Conservation (phyloP, 1,140 invertebrate species). For the Listronotus bonariensis region DNA sequence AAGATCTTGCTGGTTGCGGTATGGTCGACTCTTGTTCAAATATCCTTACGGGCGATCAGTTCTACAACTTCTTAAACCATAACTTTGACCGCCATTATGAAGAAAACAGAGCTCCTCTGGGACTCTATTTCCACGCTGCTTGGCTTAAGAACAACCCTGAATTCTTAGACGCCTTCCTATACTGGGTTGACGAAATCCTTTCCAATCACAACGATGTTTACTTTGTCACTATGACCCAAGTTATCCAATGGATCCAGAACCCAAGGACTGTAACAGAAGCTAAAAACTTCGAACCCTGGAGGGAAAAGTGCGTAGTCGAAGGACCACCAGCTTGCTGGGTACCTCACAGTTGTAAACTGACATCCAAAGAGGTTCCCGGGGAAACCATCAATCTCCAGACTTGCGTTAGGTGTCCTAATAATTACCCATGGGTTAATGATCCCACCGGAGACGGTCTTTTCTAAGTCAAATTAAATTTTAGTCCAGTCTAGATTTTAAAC, state of each 20-base stretch:
- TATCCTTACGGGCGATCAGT: slow-evolving; percentile 90
- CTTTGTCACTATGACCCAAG: slow-evolving; percentile 97
- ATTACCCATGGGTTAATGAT: slow-evolving; percentile 94
- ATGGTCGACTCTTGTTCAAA: slow-evolving; percentile 97
- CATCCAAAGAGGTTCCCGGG: slow-evolving; percentile 88
- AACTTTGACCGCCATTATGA: slow-evolving; percentile 96
- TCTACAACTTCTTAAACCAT: slow-evolving; percentile 94
- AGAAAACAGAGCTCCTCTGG: slow-evolving; percentile 90
- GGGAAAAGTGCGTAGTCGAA: slow-evolving; percentile 86
- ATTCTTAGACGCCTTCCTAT: slow-evolving; percentile 89
- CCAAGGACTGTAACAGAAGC: slow-evolving; percentile 81
- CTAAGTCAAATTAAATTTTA: slow-evolving; percentile 34
- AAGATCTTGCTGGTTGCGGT: slow-evolving; percentile 90
- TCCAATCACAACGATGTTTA: slow-evolving; percentile 90
- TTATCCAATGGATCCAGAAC: slow-evolving; percentile 96
- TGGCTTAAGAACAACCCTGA: slow-evolving; percentile 96
- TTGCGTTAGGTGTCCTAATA: slow-evolving; percentile 89
- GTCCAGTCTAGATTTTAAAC: too few relatives aligned
- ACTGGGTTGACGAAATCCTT: slow-evolving; percentile 92
- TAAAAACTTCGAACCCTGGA: slow-evolving; percentile 92
- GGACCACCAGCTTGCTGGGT: slow-evolving; percentile 82
- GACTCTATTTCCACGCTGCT: slow-evolving; percentile 94
- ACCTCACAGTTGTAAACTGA: slow-evolving; percentile 87
- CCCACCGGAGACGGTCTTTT: slow-evolving; percentile 85
- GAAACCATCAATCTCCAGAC: slow-evolving; percentile 93